Conservation (phyloP, 2,888 invertebrate genomes). For the Acanthopleura granulata region DNA sequence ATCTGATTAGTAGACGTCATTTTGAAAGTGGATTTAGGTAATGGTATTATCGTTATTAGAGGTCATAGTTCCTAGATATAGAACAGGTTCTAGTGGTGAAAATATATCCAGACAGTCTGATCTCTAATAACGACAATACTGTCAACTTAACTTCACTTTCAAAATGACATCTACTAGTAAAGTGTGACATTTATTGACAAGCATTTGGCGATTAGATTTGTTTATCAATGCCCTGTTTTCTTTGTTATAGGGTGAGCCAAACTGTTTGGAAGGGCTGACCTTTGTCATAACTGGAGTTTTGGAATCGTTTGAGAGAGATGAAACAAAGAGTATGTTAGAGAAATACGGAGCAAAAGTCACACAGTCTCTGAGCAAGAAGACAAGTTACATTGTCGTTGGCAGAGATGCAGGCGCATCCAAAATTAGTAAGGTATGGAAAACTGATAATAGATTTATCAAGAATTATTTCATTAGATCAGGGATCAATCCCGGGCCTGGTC, state of each 20-base stretch:
- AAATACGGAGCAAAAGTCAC: constrained; percentile 86
- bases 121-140: no score
- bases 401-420: constrained; percentile 90
- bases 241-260: constrained; percentile 64
- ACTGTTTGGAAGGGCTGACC: constrained; percentile 69
- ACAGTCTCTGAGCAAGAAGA: constrained; percentile 81
- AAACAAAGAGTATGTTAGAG: constrained; percentile 80
- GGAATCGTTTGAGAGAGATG: constrained; percentile 88
- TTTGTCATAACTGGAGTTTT: constrained; percentile 84
- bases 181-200: neutral
- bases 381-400: constrained; percentile 86
- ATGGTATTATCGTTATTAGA: no score
- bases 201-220: neutral
- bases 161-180: no score
- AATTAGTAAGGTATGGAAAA: constrained; percentile 76
- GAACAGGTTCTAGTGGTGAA: no score
- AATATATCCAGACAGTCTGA: no score
- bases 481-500: no score
- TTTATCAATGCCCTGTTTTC: neutral
- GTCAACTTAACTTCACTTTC: no score
- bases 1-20: no score
- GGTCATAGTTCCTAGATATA: no score
- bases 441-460: no score
- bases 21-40: no score
- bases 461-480: no score